These are phyloP conservation scores for Pollenia griseotomentosa DNA, from an alignment of 2,888 invertebrate species.

Conservation along the genomic window DNA sequence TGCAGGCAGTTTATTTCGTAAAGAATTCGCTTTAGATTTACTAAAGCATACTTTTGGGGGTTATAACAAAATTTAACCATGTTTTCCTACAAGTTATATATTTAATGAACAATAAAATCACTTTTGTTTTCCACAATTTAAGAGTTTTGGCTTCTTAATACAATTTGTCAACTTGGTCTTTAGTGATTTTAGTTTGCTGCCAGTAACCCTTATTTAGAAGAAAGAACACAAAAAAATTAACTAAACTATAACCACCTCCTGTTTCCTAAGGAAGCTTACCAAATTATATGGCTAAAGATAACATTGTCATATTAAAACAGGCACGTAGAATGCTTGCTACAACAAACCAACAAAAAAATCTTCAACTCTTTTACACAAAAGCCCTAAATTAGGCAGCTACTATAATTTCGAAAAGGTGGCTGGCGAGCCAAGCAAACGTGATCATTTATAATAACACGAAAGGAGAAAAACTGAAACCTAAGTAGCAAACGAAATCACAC, in stretches of 20 bases:
- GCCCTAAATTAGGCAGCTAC: slow-evolving; percentile 65
- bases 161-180: slow-evolving; percentile 49
- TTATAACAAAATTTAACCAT: not conserved
- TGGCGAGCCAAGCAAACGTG: slow-evolving; percentile 64
- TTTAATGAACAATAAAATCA: not conserved
- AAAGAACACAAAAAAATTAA: slow-evolving; percentile 22
- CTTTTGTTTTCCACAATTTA: not conserved
- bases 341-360: slow-evolving; percentile 8
- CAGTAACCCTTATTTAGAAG: not conserved
- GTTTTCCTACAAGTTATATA: not conserved
- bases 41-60: not conserved
- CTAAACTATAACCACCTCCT: not conserved
- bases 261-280: slow-evolving; percentile 30
- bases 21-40: too few species aligned
- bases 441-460: slow-evolving; percentile 61
- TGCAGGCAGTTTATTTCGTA: not conserved
- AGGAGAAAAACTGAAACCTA: not conserved
- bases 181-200: slow-evolving; percentile 30
- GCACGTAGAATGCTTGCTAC: slow-evolving; percentile 54
- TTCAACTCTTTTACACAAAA: slow-evolving; percentile 46
- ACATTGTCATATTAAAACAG: slow-evolving; percentile 52
- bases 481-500: slow-evolving; percentile 39
- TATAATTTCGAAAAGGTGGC: slow-evolving; percentile 57
- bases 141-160: slow-evolving; percentile 29
- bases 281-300: slow-evolving; percentile 50